phyloP scores from a whole-genome alignment of 2,113 vertebrate genomes.

The Dinomys branickii region DNA sequence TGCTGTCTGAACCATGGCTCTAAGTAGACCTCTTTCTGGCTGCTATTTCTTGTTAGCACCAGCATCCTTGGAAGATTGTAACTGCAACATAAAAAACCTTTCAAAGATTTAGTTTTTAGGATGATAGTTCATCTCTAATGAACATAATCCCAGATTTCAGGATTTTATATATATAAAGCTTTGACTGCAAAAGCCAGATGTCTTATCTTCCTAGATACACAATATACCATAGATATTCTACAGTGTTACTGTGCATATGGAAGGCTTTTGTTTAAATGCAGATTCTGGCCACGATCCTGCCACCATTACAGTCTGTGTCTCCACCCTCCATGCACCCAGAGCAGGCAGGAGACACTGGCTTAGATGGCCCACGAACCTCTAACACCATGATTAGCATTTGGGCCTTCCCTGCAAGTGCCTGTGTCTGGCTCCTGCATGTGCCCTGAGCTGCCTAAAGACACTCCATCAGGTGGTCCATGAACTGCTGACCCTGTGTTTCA shows the following conservation, averaged over 20 bases:
- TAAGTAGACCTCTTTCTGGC: background rate
- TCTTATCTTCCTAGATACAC: background rate
- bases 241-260: background rate
- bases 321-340: too few relatives aligned
- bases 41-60: background rate
- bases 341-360: too few relatives aligned
- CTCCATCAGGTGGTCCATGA: too few relatives aligned
- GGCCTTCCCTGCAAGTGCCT: too few relatives aligned
- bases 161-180: background rate
- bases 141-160: conserved; percentile 17
- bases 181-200: background rate
- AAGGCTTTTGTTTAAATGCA: background rate
- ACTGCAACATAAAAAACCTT: background rate
- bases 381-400: too few relatives aligned
- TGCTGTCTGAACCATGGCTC: background rate
- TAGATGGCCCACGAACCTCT: too few relatives aligned
- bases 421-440: too few relatives aligned
- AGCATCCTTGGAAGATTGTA: background rate
- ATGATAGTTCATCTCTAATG: background rate
- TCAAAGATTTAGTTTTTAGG: background rate
- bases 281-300: too few relatives aligned
- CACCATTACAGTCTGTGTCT: too few relatives aligned
- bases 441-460: too few relatives aligned
- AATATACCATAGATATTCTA: background rate
- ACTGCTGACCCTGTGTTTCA: too few relatives aligned